A percentile compares a stretch with the other conserved stretches of the same genome.
Conservation (phyloP, 2,113 vertebrate genomes). For the Calypte anna region DNA sequence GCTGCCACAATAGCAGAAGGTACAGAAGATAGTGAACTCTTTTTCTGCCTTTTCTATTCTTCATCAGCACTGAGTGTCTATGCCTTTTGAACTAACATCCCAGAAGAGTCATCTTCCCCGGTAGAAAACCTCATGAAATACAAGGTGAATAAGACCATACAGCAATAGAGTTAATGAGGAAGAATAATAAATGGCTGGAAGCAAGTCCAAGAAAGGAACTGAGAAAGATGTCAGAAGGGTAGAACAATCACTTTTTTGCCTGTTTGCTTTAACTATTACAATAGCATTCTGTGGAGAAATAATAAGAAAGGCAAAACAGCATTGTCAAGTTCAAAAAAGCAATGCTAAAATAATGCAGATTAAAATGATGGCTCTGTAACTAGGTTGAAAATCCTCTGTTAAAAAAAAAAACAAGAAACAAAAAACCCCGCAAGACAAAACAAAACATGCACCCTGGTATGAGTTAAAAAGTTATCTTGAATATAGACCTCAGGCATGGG, state of each 20-base stretch:
- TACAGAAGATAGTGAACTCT: not conserved
- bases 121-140: not conserved
- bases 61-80: not conserved
- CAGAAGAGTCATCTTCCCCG: not conserved
- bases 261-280: not conserved
- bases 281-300: not conserved
- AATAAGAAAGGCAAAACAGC: not conserved
- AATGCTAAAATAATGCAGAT: not conserved
- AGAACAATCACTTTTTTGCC: not conserved
- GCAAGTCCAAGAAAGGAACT: not conserved
- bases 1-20: not conserved
- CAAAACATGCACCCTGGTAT: not conserved
- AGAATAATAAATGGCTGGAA: not conserved
- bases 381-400: not conserved
- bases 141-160: not conserved
- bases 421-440: not conserved
- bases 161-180: not conserved
- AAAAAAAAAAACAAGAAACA: not conserved
- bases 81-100: not conserved
- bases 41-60: not conserved
- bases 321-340: not conserved
- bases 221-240: not conserved
- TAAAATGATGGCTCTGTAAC: not conserved
- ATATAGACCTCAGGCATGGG: not conserved
- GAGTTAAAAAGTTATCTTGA: not conserved